Evolutionary conservation across 2,797 vertebrate genomes (phyloP), one percentile per base, ranked within the genome.

Genomic region (Pipistrellus pygmaeus): DNA sequence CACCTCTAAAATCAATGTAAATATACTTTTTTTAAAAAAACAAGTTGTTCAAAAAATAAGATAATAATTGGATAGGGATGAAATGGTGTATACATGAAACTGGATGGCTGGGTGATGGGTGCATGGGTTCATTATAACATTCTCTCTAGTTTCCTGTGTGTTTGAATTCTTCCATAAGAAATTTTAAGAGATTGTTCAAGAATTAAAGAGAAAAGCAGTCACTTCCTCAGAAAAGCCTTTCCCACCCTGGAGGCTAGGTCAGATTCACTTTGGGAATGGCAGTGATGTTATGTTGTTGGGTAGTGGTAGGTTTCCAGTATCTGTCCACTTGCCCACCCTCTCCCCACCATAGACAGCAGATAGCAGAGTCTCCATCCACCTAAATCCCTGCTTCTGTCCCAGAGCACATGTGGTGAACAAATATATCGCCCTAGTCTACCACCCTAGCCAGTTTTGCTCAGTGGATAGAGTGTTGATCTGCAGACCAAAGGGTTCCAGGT

Each of bases 141-240:
- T 27, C 15, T 72, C 11, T 53, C 27, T 76, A 4, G 35, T 60
- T 71, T 62, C 14, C 4, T 60, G 25, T 53, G 35, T 60, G 18
- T 85, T 83, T 55, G 44, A 25, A 35, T 21, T 88, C 75, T 77
- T 75, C 27, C 53, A 14, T 66, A 69, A 60, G 71, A 72, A 15
- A 48, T 23, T 68, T 68, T 32, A n/a, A 77, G 60, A 69, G 21
- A 5, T 89, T 51, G 12, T 51, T 57, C 21, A 57, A 72, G 15
- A 92, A 80, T 46, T 57, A 48, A 72, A 44, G 18, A 8, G 51
- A 18, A 30, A 57, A 32, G 15, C 13, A 66, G 17, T 41, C 55
- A 32, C 82, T 81, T 86, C 48, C 46, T 75, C 44, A 71, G 62
- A 85, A 69, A 89, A 78, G 15, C 4, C 72, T 94, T 84, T 30